Evolutionary conservation across 2,113 vertebrate species (phyloP), one percentile per base, ranked within the genome.

Genomic region (Pionites leucogaster): DNA sequence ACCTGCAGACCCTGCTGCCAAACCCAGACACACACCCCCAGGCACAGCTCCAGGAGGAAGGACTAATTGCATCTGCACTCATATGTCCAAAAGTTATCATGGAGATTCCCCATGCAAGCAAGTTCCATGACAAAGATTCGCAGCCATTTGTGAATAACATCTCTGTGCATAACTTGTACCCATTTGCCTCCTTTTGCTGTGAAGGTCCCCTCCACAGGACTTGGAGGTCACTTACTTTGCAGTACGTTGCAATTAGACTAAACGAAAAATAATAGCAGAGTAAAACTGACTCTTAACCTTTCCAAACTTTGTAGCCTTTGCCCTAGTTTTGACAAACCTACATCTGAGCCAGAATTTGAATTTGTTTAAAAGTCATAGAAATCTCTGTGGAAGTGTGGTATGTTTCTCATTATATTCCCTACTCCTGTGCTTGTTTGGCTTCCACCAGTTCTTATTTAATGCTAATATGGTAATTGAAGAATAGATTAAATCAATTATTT

Each of bases 21-120:
- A 17, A 0, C 0, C 10, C 5, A 5, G 31, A 13, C 46, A 24
- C 13, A 2, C 0, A 0, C 5, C 22, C 6, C 2, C 8, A 2
- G 6, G 6, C 10, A 42, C 44, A 46, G 29, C 17, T 76, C 44
- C 16, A 46, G 31, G 39, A 46, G 11, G 16, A 92, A 37, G 12
- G 67, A 6, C 17, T 52, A 20, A 29, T 41, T 59, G 19, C 20
- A 18, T 13, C 15, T 41, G 24, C 39, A 35, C 1, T 22, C 22
- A 24, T 7, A 28, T 49, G 22, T 49, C n/a, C 24, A 22, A 68
- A 7, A 10, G 0, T 5, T 29, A 9, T 9, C 13, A 20, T 0
- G 0, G 49, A 11, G 33, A 28, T 63, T 60, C 81, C 52, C n/a
- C 9, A 19, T 15, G 33, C 82, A 59, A 15, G 15, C 13, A 80